Evolutionary conservation across 2,113 vertebrate species (phyloP).

Genomic region (Nyctibius bracteatus): DNA sequence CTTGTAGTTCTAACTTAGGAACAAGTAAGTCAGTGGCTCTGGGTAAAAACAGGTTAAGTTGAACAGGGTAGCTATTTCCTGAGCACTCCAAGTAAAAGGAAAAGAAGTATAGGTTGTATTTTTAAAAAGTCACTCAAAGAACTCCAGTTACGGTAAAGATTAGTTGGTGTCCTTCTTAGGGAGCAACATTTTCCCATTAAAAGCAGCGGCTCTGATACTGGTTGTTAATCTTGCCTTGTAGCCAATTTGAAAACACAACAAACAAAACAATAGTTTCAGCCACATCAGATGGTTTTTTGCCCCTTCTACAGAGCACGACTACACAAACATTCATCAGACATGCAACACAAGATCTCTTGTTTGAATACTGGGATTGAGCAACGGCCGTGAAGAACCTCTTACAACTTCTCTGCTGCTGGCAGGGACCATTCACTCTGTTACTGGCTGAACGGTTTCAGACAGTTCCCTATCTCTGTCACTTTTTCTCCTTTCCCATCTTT

Average conservation of each 20-base stretch:
- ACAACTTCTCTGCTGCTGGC: neutral
- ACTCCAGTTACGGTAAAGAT: neutral
- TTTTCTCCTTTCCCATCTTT: neutral
- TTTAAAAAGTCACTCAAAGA: neutral
- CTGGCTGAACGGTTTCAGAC: neutral
- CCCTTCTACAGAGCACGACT: neutral
- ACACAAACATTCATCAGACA: neutral
- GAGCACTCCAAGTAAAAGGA: neutral
- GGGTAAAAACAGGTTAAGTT: neutral
- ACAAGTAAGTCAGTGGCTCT: neutral
- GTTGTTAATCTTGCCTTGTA: neutral
- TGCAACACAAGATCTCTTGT: neutral
- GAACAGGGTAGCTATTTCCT: neutral
- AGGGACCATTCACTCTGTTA: neutral
- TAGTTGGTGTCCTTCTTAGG: neutral
- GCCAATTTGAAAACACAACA: neutral
- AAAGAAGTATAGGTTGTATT: neutral
- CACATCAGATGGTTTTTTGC: neutral
- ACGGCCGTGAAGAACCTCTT: neutral
- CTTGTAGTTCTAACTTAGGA: neutral
- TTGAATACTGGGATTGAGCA: neutral
- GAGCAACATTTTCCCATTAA: neutral
- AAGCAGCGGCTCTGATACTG: neutral
- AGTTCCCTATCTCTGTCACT: neutral
- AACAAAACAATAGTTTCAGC: neutral